Percentiles rank a stretch among this genome's conserved stretches.
Evolutionary conservation across 2,888 invertebrate genomes (phyloP).

Genomic region (Agrochola litura): DNA sequence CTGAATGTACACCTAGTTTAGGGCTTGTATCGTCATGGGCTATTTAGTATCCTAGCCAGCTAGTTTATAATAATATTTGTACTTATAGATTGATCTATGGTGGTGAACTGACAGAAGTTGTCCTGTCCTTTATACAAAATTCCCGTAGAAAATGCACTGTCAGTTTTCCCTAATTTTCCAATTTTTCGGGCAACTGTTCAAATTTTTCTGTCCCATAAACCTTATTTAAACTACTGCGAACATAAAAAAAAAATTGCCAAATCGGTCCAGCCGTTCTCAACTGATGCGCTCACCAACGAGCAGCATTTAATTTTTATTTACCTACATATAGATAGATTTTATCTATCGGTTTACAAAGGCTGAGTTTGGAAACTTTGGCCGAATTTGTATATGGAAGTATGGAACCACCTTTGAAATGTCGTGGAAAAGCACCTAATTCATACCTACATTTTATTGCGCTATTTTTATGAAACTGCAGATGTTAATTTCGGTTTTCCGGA

Average conservation of each 20-base stretch:
- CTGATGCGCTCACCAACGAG: too few species aligned
- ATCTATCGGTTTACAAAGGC: not conserved
- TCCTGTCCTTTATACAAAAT: not conserved
- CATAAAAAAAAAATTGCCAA: too few species aligned
- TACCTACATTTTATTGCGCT: not conserved
- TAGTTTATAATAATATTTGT: too few species aligned
- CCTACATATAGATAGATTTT: too few species aligned
- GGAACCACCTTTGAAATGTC: not conserved
- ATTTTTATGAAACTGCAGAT: not conserved
- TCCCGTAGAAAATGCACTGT: not conserved
- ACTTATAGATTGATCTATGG: too few species aligned
- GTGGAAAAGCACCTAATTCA: not conserved
- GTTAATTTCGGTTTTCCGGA: too few species aligned
- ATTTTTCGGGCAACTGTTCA: not conserved
- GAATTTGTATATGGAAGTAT: not conserved
- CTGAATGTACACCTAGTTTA: not conserved
- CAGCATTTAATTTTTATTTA: too few species aligned
- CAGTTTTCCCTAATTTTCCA: not conserved
- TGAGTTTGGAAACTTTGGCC: not conserved
- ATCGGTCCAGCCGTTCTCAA: not conserved
- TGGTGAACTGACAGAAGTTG: not conserved
- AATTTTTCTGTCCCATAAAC: too few species aligned
- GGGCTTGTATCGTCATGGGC: not conserved
- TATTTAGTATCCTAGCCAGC: not conserved
- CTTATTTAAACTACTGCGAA: not conserved